Percentiles rank a stretch among this genome's conserved stretches.
Conservation (phyloP, 2,888 invertebrate genomes). For the Apoderus coryli region DNA sequence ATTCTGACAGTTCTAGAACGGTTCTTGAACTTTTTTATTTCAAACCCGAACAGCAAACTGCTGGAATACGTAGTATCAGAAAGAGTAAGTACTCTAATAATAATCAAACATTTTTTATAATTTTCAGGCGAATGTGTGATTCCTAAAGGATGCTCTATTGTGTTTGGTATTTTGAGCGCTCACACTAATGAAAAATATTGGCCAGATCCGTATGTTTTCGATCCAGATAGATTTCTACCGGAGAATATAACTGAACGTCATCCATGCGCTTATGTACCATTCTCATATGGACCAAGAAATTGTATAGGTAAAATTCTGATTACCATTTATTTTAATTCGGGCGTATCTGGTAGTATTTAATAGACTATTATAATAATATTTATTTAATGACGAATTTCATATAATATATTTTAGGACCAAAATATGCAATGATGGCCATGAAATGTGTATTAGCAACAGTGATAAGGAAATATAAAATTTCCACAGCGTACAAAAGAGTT, state of each 20-base stretch:
- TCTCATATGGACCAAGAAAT: slow-evolving; percentile 20
- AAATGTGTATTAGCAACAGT: slow-evolving; percentile 18
- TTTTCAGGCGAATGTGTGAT: slow-evolving; percentile 17
- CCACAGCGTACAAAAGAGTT: slow-evolving; percentile 20
- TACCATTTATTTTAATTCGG: no score
- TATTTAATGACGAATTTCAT: no score
- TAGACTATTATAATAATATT: no score
- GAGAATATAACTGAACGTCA: slow-evolving; percentile 30
- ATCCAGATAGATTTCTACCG: slow-evolving; percentile 44
- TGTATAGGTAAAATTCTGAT: slow-evolving; percentile 20
- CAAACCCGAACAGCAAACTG: no score
- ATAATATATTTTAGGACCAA: slow-evolving; percentile 18
- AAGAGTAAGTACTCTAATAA: no score
- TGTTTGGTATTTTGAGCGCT: slow-evolving; percentile 16
- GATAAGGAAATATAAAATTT: slow-evolving; percentile 18
- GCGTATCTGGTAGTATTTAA: no score
- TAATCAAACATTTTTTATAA: background rate
- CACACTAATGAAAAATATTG: slow-evolving; percentile 36
- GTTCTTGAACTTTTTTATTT: no score
- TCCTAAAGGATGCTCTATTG: slow-evolving; percentile 17
- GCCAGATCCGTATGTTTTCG: slow-evolving; percentile 41
- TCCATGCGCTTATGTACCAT: slow-evolving; percentile 17
- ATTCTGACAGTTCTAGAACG: no score
- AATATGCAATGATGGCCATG: slow-evolving; percentile 21
- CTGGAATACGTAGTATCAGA: no score